Percentiles rank a stretch among this genome's conserved stretches.
Evolutionary conservation across 2,797 vertebrate genomes (phyloP).

Genomic region (Sebastes umbrosus): DNA sequence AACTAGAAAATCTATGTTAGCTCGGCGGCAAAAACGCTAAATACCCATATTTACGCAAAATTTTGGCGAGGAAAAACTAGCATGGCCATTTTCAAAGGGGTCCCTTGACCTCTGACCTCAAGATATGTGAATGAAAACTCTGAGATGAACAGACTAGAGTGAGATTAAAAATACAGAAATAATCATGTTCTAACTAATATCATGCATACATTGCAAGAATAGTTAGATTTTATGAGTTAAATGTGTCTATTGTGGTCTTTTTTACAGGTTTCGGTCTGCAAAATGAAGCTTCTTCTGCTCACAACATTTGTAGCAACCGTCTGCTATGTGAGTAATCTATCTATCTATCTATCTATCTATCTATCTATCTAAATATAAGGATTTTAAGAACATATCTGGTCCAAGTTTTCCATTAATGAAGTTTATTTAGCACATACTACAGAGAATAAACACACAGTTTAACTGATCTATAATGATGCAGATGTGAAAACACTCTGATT

Average conservation of each 20-base stretch:
- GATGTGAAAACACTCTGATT: not conserved
- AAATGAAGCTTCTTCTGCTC: slow-evolving; percentile 71
- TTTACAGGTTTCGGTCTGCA: slow-evolving; percentile 23
- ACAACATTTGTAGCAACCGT: slow-evolving; percentile 44
- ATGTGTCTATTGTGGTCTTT: not conserved
- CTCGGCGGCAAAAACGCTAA: rapidly evolving
- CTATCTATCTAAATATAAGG: not conserved
- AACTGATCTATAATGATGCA: not conserved
- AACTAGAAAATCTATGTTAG: too few species aligned
- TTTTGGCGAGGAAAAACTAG: too few species aligned
- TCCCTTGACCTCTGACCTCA: too few species aligned
- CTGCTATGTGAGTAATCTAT: slow-evolving; percentile 62
- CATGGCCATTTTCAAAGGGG: too few species aligned
- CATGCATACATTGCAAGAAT: not conserved
- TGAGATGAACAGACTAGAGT: too few species aligned
- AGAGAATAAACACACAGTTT: not conserved
- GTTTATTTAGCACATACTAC: not conserved
- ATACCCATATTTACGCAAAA: too few species aligned
- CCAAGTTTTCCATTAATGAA: not conserved
- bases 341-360: not conserved
- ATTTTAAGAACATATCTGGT: not conserved
- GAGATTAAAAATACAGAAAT: not conserved
- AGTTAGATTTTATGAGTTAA: not conserved
- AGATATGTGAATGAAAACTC: too few species aligned
- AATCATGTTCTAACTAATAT: not conserved